These are phyloP conservation scores for Caradrina kadenii DNA, from an alignment of 2,888 invertebrate species.

Conservation along the genomic window DNA sequence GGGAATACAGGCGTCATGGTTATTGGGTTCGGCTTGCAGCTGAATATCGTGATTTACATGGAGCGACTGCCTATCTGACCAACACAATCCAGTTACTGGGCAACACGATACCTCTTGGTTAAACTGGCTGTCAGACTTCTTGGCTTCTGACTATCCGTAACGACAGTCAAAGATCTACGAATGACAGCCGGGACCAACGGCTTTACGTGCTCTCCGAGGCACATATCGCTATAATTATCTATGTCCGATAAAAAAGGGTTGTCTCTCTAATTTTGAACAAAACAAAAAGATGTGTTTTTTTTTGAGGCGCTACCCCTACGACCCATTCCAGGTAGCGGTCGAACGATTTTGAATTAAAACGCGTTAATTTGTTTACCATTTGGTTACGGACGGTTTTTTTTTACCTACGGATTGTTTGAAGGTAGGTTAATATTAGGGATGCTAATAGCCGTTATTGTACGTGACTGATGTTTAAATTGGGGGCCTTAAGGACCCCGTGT, in stretches of 20 bases:
- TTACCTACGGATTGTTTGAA: constrained; percentile 38
- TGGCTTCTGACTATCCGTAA: too few relatives aligned
- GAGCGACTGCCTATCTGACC: too few relatives aligned
- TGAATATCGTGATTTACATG: too few relatives aligned
- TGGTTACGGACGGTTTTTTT: constrained; percentile 53
- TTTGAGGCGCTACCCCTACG: constrained; percentile 46
- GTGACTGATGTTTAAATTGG: constrained; percentile 53
- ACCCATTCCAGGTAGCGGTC: constrained; percentile 54
- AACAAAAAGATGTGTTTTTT: constrained; percentile 46
- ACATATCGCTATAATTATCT: constrained; percentile 47
- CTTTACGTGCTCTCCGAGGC: too few relatives aligned
- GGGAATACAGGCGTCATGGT: too few relatives aligned
- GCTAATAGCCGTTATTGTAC: constrained; percentile 55
- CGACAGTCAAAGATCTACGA: too few relatives aligned
- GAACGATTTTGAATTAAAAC: constrained; percentile 68
- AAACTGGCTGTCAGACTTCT: too few relatives aligned
- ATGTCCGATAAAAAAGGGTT: constrained; percentile 47
- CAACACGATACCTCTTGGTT: too few relatives aligned
- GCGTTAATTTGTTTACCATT: constrained; percentile 71
- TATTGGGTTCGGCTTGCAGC: too few relatives aligned
- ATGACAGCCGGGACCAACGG: too few relatives aligned
- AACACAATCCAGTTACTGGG: too few relatives aligned
- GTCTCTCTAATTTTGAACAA: constrained; percentile 55
- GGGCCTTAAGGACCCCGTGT: constrained; percentile 9
- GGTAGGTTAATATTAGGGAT: constrained; percentile 42